Base-by-base conservation (phyloP, 2,888 invertebrate genomes). In the Cheilosia impressa region DNA sequence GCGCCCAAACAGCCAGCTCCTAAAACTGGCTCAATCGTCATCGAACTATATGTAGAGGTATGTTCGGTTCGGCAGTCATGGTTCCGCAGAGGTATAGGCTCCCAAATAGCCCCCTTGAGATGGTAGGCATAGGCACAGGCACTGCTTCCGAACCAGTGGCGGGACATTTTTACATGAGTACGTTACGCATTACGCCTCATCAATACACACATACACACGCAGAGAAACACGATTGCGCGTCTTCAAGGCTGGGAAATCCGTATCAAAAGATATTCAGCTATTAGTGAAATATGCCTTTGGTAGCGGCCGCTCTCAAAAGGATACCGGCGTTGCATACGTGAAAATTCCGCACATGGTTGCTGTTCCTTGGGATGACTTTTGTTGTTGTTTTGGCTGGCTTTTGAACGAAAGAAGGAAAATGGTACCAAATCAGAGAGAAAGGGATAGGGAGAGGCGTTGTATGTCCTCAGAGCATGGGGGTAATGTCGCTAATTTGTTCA, bases 261-360 rank as follows among this genome's bases (percentile, higher is more conserved):
- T 85, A 85, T 87, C 87, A 87, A 88, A 80, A 88, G 87, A 88
- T 88, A 88, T 88, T 89, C 84, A 87, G 88, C 88, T 89, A 89
- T 89, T 89, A 88, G 88, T 88, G 88, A 88, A 89, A 89, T 89
- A 89, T 89, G 89, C 89, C 88, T 89, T 89, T 85, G 81, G 68
- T 13, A 76, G 85, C 85, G 85, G 85, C 85, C 85, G 85, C 81
- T 85, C 17, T 63, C 72, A 81, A 85, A 85, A 71, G 83, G 79
- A 84, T 84, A 79, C 76, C 83, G 13, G 62, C 73, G 68, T 69
- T 62, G 79, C 68, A 83, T 83, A 84, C 68, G 83, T 84, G 73
- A 45, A 84, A 78, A 84, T 84, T 71, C 81, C 45, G 57, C 57
- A 47, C 22, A 80, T 84, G 27, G 47, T 43, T 84, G 53, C 38